Percentiles rank a stretch among this genome's conserved stretches.
Conservation (phyloP, 2,113 vertebrate genomes). For the Phainopepla nitens region DNA sequence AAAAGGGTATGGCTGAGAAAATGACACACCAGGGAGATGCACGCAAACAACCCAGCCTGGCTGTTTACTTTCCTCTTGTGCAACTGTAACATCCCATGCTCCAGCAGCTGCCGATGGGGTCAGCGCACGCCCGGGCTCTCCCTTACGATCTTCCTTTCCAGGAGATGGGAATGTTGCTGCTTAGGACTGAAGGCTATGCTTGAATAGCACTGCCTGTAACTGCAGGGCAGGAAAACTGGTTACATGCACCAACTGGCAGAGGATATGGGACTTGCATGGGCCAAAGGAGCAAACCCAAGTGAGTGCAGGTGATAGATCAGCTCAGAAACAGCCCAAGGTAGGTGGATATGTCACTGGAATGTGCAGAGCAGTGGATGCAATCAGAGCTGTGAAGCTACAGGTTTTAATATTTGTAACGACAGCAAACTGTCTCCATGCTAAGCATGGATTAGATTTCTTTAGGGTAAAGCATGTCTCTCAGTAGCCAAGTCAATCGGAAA, state of each 20-base stretch:
- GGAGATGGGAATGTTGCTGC: not conserved
- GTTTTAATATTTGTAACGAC: not conserved
- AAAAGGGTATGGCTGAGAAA: not conserved
- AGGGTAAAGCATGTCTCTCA: not conserved
- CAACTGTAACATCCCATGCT: not conserved
- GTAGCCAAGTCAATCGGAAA: not conserved
- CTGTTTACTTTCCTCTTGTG: not conserved
- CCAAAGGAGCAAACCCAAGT: not conserved
- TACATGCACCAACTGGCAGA: not conserved
- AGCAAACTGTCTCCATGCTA: not conserved
- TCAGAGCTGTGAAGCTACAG: not conserved
- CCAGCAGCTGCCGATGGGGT: not conserved
- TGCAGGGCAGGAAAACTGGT: not conserved
- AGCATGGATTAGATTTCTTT: not conserved
- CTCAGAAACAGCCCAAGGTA: not conserved
- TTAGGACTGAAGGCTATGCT: not conserved
- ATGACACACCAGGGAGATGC: not conserved
- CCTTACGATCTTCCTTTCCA: not conserved
- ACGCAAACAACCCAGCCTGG: not conserved
- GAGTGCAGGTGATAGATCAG: accelerated
- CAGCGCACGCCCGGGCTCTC: accelerated
- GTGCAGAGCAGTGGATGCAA: accelerated
- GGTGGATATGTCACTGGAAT: not conserved
- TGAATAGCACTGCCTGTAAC: not conserved
- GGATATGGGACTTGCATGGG: not conserved